Evolutionary conservation across 2,888 invertebrate species (phyloP).

Genomic region (Amphipyra berbera): DNA sequence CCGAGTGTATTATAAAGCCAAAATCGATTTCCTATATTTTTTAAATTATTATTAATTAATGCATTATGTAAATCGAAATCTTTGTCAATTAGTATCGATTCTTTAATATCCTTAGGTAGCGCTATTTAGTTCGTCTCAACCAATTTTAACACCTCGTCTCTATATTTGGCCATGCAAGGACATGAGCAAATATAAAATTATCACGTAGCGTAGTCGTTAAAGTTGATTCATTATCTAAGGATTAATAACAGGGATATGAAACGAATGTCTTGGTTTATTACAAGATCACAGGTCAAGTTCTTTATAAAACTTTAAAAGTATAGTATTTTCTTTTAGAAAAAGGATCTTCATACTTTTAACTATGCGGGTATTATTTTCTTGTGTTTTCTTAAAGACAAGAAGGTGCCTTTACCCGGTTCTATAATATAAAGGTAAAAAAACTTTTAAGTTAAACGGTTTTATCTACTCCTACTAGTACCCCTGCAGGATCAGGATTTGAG

Average conservation of each 20-base stretch:
- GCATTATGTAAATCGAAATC: neutral
- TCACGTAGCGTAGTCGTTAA: slow-evolving; percentile 14
- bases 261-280: slow-evolving; percentile 10
- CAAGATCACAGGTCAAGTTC: slow-evolving; percentile 4
- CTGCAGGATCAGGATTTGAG: no score
- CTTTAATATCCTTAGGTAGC: slow-evolving; percentile 9
- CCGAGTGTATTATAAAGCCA: no score
- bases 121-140: slow-evolving; percentile 11
- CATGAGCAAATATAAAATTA: slow-evolving; percentile 32
- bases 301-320: slow-evolving; percentile 2
- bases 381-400: no score
- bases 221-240: slow-evolving; percentile 36
- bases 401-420: no score
- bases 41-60: neutral
- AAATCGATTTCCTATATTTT: no score
- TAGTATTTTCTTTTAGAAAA: no score
- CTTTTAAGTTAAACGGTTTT: no score
- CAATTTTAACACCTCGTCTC: slow-evolving; percentile 26
- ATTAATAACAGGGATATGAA: slow-evolving; percentile 17
- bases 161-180: slow-evolving; percentile 51
- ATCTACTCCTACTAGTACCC: no score
- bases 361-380: neutral
- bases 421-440: no score
- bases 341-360: no score
- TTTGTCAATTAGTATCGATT: slow-evolving; percentile 32